Conservation (phyloP, 2,888 invertebrate species). For the Eupithecia pulchellata region DNA sequence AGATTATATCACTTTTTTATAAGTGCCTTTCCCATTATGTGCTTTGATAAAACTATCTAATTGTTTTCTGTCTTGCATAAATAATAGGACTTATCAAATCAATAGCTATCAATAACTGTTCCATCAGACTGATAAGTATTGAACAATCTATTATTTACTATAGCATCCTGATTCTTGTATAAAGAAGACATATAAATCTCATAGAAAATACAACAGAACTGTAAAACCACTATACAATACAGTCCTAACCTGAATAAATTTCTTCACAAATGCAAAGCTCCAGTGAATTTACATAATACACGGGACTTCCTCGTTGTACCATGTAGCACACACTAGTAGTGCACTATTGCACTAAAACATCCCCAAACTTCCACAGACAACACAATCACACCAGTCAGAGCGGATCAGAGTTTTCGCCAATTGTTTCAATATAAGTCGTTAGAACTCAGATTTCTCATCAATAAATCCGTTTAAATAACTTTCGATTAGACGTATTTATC, state of each 20-base stretch:
- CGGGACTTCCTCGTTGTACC: constrained; percentile 17
- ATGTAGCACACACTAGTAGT: constrained; percentile 14
- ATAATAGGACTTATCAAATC: not conserved
- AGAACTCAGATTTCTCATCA: constrained; percentile 1
- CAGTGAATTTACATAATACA: constrained; percentile 36
- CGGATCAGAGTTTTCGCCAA: constrained; percentile 1
- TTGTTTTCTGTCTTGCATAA: constrained; percentile 8
- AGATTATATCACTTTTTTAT: constrained; percentile 8
- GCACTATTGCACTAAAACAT: constrained; percentile 18
- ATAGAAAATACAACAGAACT: constrained; percentile 12
- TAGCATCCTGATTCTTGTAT: not conserved
- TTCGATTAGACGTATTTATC: not conserved
- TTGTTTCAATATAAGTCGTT: constrained; percentile 1
- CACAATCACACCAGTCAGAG: constrained; percentile 1
- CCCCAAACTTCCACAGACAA: not conserved
- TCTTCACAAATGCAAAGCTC: constrained; percentile 35
- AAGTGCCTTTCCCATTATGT: constrained; percentile 3
- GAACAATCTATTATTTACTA: not conserved
- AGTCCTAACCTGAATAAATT: constrained; percentile 11
- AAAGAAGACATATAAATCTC: constrained; percentile 10
- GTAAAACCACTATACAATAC: constrained; percentile 14
- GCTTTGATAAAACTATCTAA: constrained; percentile 1
- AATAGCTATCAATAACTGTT: constrained; percentile 1
- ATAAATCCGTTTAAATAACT: not conserved
- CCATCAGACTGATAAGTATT: not conserved